Percentiles rank a stretch among this genome's conserved stretches.
phyloP scores from a whole-genome alignment of 2,113 vertebrate species.

The Procavia capensis region DNA sequence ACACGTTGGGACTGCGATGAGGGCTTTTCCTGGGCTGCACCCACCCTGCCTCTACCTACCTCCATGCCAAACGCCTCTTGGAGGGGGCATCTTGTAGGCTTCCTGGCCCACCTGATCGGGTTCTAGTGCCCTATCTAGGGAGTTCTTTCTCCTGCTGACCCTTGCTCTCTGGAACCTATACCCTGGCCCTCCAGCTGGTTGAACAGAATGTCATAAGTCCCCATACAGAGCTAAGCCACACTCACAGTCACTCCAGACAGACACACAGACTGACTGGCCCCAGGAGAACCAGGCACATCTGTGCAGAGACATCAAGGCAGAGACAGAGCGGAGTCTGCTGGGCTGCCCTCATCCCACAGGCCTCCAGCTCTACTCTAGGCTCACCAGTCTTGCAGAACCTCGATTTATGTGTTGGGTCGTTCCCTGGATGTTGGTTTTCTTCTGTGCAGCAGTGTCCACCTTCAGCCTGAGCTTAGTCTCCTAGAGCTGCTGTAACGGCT shows the following conservation, averaged over 20 bases:
- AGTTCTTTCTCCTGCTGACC: not conserved
- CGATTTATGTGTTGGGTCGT: not conserved
- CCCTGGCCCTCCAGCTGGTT: not conserved
- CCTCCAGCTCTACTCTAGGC: too few species aligned
- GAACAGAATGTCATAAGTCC: not conserved
- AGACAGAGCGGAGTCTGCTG: not conserved
- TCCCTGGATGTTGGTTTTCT: not conserved
- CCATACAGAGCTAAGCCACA: not conserved
- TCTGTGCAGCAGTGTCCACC: not conserved
- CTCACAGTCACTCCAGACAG: not conserved
- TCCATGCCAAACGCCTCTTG: not conserved
- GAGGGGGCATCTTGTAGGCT: too few species aligned
- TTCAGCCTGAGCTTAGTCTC: not conserved
- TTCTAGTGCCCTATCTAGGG: not conserved
- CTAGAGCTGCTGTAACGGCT: not conserved
- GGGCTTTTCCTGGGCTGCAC: not conserved
- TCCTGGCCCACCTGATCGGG: too few species aligned
- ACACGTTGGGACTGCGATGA: not conserved
- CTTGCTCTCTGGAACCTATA: not conserved
- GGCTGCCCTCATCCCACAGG: not conserved
- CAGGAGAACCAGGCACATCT: not conserved
- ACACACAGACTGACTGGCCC: accelerated
- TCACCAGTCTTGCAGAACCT: not conserved
- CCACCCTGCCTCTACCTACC: not conserved
- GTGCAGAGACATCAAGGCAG: not conserved